Evolutionary conservation across 2,113 vertebrate genomes (phyloP).

Genomic region (Cebidichthys violaceus): DNA sequence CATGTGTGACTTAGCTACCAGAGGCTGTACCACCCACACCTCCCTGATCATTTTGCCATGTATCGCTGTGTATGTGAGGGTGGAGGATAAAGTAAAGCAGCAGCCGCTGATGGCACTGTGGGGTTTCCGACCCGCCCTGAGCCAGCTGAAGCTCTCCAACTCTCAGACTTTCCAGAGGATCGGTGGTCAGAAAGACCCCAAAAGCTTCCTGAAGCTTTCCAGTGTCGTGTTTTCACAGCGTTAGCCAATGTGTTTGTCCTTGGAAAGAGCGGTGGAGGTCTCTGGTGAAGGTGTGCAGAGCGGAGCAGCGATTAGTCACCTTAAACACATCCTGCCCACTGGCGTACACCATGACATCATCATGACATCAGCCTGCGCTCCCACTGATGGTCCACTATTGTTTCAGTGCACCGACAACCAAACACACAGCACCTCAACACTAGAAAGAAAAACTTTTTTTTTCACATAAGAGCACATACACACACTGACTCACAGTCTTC

Average conservation of each 20-base stretch:
- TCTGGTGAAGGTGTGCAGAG: conserved; percentile 58
- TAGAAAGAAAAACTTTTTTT: conserved; percentile 3
- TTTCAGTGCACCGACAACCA: conserved; percentile 37
- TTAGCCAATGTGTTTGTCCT: conserved; percentile 62
- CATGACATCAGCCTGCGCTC: conserved; percentile 68
- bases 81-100: conserved; percentile 47
- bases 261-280: conserved; percentile 52
- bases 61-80: conserved; percentile 31
- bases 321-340: conserved; percentile 71
- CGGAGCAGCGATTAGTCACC: conserved; percentile 63
- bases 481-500: conserved; percentile 45
- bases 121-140: conserved; percentile 48
- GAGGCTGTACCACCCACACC: conserved; percentile 54
- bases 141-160: conserved; percentile 30
- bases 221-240: conserved; percentile 67
- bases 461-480: conserved; percentile 2
- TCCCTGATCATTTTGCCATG: conserved; percentile 65
- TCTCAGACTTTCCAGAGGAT: conserved; percentile 74
- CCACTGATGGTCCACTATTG: conserved; percentile 50
- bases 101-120: conserved; percentile 27
- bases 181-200: conserved; percentile 58
- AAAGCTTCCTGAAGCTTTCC: conserved; percentile 67
- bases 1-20: conserved; percentile 51
- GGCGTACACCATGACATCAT: conserved; percentile 64
- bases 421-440: background rate